Conservation (phyloP, 2,113 vertebrate genomes). For the Bubalus kerabau region DNA sequence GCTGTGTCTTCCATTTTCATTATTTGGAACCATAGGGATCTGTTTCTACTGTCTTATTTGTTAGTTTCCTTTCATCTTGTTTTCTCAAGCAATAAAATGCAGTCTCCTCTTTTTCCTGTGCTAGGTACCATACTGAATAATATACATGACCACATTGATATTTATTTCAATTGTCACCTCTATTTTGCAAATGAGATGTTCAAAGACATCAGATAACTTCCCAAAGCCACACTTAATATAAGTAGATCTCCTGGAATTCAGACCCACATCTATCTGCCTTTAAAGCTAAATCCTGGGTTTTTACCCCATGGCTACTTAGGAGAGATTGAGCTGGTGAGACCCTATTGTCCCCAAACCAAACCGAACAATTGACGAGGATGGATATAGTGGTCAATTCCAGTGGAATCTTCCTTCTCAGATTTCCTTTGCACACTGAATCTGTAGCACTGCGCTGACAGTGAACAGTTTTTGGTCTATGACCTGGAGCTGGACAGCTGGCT, state of each 20-base stretch:
- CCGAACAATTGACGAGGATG: not conserved
- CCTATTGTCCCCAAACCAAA: not conserved
- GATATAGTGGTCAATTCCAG: no score
- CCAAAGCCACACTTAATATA: not conserved
- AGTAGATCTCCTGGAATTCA: not conserved
- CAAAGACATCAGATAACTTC: not conserved
- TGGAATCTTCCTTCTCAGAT: no score
- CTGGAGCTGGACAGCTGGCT: not conserved
- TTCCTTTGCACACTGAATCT: not conserved
- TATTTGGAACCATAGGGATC: not conserved
- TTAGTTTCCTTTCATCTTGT: not conserved
- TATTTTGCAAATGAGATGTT: not conserved
- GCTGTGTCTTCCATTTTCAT: not conserved
- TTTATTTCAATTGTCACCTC: not conserved
- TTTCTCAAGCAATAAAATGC: not conserved
- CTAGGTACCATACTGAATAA: not conserved
- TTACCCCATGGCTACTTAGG: not conserved
- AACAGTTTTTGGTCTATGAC: not conserved
- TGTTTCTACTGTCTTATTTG: not conserved
- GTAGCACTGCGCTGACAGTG: not conserved
- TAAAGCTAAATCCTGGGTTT: not conserved
- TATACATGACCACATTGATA: not conserved
- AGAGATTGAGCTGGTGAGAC: not conserved
- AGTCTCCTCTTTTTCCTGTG: not conserved
- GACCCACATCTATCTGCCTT: not conserved